Percentiles rank a stretch among this genome's conserved stretches.
These are phyloP conservation scores for Pogonognathellus flavescens DNA, from an alignment of 1,140 invertebrate species.

Conservation along the genomic window DNA sequence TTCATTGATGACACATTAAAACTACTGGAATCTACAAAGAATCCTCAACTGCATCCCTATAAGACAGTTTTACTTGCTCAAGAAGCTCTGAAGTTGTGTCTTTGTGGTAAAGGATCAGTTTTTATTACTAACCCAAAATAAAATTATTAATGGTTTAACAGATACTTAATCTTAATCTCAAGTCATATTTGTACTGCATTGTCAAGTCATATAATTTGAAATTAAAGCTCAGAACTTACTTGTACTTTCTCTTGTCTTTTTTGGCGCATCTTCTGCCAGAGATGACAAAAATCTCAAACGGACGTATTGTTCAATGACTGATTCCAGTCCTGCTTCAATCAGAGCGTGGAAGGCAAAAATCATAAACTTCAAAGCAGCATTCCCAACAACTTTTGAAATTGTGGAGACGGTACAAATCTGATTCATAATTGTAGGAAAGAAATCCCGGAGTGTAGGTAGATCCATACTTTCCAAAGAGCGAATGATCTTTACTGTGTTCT, in stretches of 20 bases:
- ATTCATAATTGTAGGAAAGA: constrained; percentile 67
- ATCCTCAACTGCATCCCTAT: constrained; percentile 44
- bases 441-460: constrained; percentile 63
- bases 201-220: neutral
- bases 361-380: constrained; percentile 63
- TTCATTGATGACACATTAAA: constrained; percentile 51
- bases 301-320: constrained; percentile 64
- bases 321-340: constrained; percentile 60
- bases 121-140: constrained; percentile 2
- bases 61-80: constrained; percentile 59
- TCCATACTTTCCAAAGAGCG: constrained; percentile 64
- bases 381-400: constrained; percentile 61
- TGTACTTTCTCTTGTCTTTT: constrained; percentile 12
- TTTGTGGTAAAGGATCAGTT: constrained; percentile 14
- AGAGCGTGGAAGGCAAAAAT: constrained; percentile 66
- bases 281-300: constrained; percentile 57
- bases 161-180: neutral
- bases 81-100: constrained; percentile 59
- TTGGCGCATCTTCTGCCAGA: constrained; percentile 23
- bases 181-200: neutral
- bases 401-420: constrained; percentile 63
- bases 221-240: constrained; percentile 29
- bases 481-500: constrained; percentile 64
- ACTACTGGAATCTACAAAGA: neutral
- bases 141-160: neutral